Conservation (phyloP, 2,797 vertebrate species). For the Amazona finschi region DNA sequence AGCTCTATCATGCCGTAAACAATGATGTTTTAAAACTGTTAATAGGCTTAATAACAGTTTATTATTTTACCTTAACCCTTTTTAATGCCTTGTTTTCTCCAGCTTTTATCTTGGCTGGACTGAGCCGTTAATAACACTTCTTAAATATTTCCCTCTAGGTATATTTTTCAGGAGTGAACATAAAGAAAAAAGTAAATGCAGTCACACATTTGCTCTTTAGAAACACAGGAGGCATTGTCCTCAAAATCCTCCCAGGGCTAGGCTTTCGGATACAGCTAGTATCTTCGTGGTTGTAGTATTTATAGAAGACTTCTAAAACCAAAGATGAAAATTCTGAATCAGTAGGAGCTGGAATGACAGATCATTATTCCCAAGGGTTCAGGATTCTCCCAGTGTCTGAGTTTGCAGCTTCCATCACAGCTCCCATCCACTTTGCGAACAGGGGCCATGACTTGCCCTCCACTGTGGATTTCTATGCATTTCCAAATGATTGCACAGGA, state of each 20-base stretch:
- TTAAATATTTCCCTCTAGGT: slow-evolving; percentile 44
- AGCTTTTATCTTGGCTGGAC: slow-evolving; percentile 15
- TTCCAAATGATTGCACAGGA: slow-evolving; percentile 19
- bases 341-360: background rate
- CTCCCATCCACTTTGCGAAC: background rate
- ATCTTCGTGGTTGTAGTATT: background rate
- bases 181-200: slow-evolving; percentile 11
- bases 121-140: slow-evolving; percentile 50
- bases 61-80: slow-evolving; percentile 53
- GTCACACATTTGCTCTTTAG: background rate
- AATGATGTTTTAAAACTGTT: slow-evolving; percentile 47
- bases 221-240: background rate
- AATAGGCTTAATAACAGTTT: slow-evolving; percentile 55
- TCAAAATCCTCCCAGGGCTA: background rate
- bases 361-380: background rate
- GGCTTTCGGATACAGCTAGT: background rate
- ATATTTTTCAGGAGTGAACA: slow-evolving; percentile 29
- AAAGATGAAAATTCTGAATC: background rate
- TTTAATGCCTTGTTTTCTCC: slow-evolving; percentile 4
- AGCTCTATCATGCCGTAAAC: slow-evolving; percentile 34
- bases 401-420: background rate
- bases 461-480: background rate
- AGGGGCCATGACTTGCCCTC: background rate
- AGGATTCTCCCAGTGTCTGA: background rate
- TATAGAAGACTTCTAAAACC: slow-evolving; percentile 13